These are phyloP conservation scores for Saccostrea glomerata DNA, from an alignment of 1,140 invertebrate genomes.

Conservation along the genomic window DNA sequence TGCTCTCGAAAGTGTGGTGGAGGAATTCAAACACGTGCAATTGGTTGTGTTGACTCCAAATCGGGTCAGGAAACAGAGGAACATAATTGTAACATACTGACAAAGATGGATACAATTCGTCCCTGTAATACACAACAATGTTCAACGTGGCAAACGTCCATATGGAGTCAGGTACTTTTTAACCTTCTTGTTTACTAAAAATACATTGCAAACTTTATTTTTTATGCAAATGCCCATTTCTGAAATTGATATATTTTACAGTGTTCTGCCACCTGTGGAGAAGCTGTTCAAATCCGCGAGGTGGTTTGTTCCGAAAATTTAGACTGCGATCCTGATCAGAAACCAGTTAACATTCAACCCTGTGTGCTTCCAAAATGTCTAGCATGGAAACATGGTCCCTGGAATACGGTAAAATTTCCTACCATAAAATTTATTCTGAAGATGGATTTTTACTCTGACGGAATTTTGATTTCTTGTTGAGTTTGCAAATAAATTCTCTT, in stretches of 20 bases:
- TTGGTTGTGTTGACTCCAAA: slow-evolving; percentile 72
- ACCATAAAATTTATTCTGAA: background rate
- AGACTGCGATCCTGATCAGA: slow-evolving; percentile 72
- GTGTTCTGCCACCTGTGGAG: slow-evolving; percentile 78
- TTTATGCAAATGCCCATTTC: too few species aligned
- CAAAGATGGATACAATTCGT: slow-evolving; percentile 69
- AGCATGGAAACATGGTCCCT: slow-evolving; percentile 78
- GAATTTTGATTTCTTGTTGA: background rate
- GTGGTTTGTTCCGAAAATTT: slow-evolving; percentile 72
- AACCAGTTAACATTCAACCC: slow-evolving; percentile 64
- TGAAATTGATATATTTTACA: slow-evolving; percentile 60
- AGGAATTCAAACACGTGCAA: slow-evolving; percentile 71
- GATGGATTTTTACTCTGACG: background rate
- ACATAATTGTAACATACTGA: slow-evolving; percentile 69
- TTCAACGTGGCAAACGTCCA: slow-evolving; percentile 72
- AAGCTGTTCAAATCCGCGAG: slow-evolving; percentile 69
- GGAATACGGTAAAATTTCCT: slow-evolving; percentile 75
- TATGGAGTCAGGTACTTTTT: slow-evolving; percentile 74
- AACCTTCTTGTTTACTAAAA: background rate
- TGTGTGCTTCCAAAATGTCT: slow-evolving; percentile 74
- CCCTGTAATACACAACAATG: slow-evolving; percentile 75
- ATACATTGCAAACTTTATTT: background rate
- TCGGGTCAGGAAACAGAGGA: slow-evolving; percentile 61
- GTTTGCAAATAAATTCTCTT: too few species aligned
- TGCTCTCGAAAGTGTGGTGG: slow-evolving; percentile 77